Evolutionary conservation across 2,797 vertebrate species (phyloP).

Genomic region (Neosilurus hyrtlii): DNA sequence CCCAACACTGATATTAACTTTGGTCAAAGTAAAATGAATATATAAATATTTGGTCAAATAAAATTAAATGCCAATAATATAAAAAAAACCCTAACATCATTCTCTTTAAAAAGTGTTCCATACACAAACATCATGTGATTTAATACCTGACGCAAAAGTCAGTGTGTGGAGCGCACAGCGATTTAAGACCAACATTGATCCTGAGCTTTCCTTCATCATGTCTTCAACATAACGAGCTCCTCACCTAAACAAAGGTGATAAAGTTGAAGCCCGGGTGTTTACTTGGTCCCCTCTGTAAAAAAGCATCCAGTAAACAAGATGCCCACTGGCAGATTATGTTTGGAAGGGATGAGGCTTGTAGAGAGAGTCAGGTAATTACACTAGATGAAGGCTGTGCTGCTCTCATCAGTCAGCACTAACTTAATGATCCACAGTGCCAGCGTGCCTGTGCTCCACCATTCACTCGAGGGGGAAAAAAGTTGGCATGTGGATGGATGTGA

Average conservation of each 20-base stretch:
- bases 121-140: not conserved
- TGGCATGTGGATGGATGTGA: slow-evolving; percentile 55
- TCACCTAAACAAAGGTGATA: not conserved
- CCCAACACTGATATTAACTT: too few species aligned
- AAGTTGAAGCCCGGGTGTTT: not conserved
- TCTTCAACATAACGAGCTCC: not conserved
- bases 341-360: not conserved
- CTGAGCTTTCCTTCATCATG: too few species aligned
- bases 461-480: slow-evolving; percentile 50
- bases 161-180: too few species aligned
- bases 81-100: not conserved
- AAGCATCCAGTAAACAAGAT: not conserved
- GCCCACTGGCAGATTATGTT: too few species aligned
- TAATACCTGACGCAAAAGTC: not conserved
- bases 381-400: slow-evolving; percentile 29
- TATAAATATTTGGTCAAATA: too few species aligned
- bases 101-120: not conserved
- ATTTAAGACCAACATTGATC: too few species aligned
- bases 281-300: not conserved
- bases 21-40: too few species aligned
- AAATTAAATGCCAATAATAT: not conserved
- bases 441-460: slow-evolving; percentile 36
- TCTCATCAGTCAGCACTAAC: slow-evolving; percentile 63
- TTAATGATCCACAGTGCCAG: slow-evolving; percentile 64
- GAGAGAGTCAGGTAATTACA: slow-evolving; percentile 19